Conservation (phyloP, 2,797 vertebrate species). For the Coregonus sp. region DNA sequence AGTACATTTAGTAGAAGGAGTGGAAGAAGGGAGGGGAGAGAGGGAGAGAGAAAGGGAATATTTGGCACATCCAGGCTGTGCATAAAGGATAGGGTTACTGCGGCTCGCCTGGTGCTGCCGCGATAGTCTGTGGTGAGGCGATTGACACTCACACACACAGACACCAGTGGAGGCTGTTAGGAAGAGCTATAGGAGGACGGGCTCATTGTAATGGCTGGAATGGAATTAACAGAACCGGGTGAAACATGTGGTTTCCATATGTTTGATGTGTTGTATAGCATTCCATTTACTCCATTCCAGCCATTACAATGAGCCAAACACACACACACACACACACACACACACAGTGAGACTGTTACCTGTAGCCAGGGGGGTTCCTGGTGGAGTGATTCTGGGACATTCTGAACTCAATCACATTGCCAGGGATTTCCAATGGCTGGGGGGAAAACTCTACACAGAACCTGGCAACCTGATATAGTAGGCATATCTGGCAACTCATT, state of each 20-base stretch:
- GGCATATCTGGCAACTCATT: not conserved
- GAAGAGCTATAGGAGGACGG: too few relatives aligned
- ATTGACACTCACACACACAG: conserved; percentile 3
- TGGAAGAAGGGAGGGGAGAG: not conserved
- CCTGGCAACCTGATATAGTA: not conserved
- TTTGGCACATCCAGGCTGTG: not conserved
- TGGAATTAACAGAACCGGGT: too few relatives aligned
- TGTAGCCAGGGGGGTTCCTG: conserved; percentile 74
- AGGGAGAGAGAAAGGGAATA: not conserved
- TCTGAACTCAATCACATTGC: conserved; percentile 90
- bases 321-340: conserved; percentile 9
- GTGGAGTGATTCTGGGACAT: conserved; percentile 72
- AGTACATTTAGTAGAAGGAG: not conserved
- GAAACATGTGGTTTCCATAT: too few relatives aligned
- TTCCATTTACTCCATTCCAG: too few relatives aligned
- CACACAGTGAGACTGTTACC: conserved; percentile 39
- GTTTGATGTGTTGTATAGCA: too few relatives aligned
- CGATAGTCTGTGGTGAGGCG: not conserved
- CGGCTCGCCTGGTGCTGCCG: not conserved
- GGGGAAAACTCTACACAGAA: conserved; percentile 27
- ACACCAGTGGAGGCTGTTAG: not conserved
- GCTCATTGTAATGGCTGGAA: too few relatives aligned
- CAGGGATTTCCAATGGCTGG: conserved; percentile 97
- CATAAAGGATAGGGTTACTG: not conserved
- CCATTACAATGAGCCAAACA: not conserved